Evolutionary conservation across 2,888 invertebrate species (phyloP), one percentile per base, ranked within the genome.

Genomic region (Endotricha flammealis): DNA sequence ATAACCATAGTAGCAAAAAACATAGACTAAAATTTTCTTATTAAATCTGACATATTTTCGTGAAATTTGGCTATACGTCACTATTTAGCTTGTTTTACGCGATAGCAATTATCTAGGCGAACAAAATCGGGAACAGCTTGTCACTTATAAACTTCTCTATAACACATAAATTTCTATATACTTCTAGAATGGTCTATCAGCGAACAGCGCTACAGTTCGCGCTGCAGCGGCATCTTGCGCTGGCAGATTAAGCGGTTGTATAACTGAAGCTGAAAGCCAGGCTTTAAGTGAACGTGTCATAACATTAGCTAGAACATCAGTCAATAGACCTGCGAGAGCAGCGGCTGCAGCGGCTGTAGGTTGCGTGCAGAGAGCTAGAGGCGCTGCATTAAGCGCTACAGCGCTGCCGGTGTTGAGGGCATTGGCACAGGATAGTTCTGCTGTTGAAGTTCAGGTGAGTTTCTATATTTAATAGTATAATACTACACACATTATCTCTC

Each of bases 151-250:
- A n/a, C n/a, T n/a, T n/a, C n/a, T n/a, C n/a, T n/a, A n/a, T n/a
- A n/a, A n/a, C n/a, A n/a, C n/a, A n/a, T n/a, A n/a, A n/a, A n/a
- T n/a, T n/a, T n/a, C 1, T 2, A 29, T 6, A 14, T 35, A 52
- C 36, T 64, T 72, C 1, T 57, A 91, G 90, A 88, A 90, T 23
- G 93, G 94, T 9, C 68, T 95, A 39, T 92, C 93, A 24, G 93
- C 94, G 23, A 83, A 88, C 32, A 95, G 93, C 67, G 90, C 92
- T 0, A 91, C 92, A 32, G 89, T 99, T 22, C 91, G 99, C 9
- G 98, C 98, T 69, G 95, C 98, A 0, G 96, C 97, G 0, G 98
- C 96, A 0, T 98, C 99, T 62, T 96, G 97, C 13, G 90, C 98
- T 11, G 99, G 99, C 0, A 90, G 99, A 8, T 91, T 99, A 71